phyloP scores from a whole-genome alignment of 2,888 invertebrate species.

The Epsilonema sp. region DNA sequence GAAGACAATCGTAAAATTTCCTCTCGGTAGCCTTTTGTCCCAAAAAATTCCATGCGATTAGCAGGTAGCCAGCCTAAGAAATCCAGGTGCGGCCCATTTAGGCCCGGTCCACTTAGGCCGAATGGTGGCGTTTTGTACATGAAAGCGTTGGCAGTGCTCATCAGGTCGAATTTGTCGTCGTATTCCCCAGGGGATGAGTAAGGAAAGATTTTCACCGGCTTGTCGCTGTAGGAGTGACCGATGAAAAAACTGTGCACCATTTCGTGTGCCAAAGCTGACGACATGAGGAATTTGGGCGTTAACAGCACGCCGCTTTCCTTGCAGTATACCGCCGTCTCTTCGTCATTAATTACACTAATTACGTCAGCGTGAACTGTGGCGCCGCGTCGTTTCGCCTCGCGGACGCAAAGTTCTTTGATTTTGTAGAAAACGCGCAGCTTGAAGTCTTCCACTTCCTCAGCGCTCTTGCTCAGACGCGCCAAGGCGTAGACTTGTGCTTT shows the following conservation, averaged over 20 bases:
- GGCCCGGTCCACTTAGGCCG: slow-evolving; percentile 14
- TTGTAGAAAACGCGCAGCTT: slow-evolving; percentile 17
- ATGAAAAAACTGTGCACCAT: slow-evolving; percentile 25
- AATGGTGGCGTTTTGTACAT: slow-evolving; percentile 12
- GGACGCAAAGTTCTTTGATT: slow-evolving; percentile 21
- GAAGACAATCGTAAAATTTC: slow-evolving; percentile 17
- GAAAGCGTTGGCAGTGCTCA: slow-evolving; percentile 24
- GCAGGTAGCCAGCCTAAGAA: slow-evolving; percentile 25
- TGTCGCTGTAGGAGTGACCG: slow-evolving; percentile 25
- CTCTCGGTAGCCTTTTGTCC: slow-evolving; percentile 8
- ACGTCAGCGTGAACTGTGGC: slow-evolving; percentile 13
- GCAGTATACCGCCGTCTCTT: slow-evolving; percentile 12
- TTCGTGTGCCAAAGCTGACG: slow-evolving; percentile 23
- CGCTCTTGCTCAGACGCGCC: too few relatives aligned
- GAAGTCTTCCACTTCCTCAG: background rate
- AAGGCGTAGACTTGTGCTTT: background rate
- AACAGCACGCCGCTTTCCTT: slow-evolving; percentile 20
- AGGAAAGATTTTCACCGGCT: slow-evolving; percentile 17
- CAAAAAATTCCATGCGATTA: slow-evolving; percentile 21
- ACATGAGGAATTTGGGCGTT: slow-evolving; percentile 19
- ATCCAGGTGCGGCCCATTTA: slow-evolving; percentile 24
- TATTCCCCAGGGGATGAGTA: slow-evolving; percentile 21
- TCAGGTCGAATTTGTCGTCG: slow-evolving; percentile 24
- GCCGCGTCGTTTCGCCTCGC: slow-evolving; percentile 15
- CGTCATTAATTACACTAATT: slow-evolving; percentile 20